phyloP scores from a whole-genome alignment of 2,888 invertebrate species.

The Synanthedon formicaeformis region DNA sequence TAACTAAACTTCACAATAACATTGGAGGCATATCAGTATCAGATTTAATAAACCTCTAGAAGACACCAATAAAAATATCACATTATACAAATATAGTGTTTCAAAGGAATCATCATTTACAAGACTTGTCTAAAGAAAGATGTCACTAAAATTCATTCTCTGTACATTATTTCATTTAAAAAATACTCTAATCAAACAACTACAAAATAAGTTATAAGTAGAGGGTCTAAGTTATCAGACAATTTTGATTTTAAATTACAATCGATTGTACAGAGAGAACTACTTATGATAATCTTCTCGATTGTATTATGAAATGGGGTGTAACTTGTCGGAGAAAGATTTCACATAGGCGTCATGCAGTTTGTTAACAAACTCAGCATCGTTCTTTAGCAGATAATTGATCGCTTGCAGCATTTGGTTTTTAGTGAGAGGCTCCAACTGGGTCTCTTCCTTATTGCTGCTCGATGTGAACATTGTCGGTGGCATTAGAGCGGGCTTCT shows the following conservation, averaged over 20 bases:
- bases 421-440: constrained; percentile 81
- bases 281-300: constrained; percentile 33
- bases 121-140: constrained; percentile 26
- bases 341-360: constrained; percentile 93
- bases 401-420: constrained; percentile 92
- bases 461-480: constrained; percentile 86
- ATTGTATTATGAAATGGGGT: constrained; percentile 60
- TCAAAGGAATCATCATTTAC: constrained; percentile 31
- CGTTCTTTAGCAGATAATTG: constrained; percentile 86
- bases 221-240: constrained; percentile 47
- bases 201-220: constrained; percentile 37
- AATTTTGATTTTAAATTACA: constrained; percentile 62
- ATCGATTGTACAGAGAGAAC: constrained; percentile 49
- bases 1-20: constrained; percentile 17
- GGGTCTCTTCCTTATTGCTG: constrained; percentile 52
- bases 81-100: constrained; percentile 57
- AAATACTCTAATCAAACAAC: constrained; percentile 58
- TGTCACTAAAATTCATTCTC: constrained; percentile 57
- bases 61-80: constrained; percentile 38
- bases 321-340: constrained; percentile 78
- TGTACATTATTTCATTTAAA: constrained; percentile 54
- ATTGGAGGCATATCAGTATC: constrained; percentile 5
- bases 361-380: constrained; percentile 88
- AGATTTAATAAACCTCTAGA: constrained; percentile 14
- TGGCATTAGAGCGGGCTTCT: constrained; percentile 84